Evolutionary conservation across 2,113 vertebrate genomes (phyloP).

Genomic region (Azemiops feae): DNA sequence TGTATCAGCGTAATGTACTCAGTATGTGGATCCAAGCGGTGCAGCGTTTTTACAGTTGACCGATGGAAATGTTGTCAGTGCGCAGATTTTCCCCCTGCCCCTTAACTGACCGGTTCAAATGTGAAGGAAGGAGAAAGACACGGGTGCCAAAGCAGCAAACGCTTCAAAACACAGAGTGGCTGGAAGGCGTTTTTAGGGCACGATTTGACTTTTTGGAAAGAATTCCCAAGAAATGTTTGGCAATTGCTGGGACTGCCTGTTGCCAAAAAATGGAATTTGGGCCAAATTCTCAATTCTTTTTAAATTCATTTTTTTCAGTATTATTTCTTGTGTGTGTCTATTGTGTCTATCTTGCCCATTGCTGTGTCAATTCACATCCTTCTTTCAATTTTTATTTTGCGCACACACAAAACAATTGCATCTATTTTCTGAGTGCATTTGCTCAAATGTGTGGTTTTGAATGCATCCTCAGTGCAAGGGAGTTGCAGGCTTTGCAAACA

Average conservation of each 20-base stretch:
- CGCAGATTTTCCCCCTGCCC: background rate
- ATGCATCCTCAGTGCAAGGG: background rate
- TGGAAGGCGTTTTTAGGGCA: background rate
- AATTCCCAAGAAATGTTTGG: background rate
- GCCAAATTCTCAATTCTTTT: background rate
- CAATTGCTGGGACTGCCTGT: background rate
- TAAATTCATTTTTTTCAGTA: background rate
- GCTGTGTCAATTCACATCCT: background rate
- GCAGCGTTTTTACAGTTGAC: no score
- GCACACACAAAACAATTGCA: background rate
- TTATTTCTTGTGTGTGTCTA: background rate
- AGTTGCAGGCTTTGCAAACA: background rate
- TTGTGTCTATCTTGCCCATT: background rate
- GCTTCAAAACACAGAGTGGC: background rate
- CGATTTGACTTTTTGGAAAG: background rate
- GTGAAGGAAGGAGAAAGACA: background rate
- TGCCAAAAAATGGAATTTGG: background rate
- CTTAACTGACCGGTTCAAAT: background rate
- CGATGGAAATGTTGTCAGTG: background rate
- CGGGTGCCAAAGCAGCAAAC: background rate
- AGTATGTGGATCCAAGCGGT: no score
- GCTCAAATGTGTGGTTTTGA: background rate
- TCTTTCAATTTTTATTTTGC: background rate
- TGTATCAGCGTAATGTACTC: no score
- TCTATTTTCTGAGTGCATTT: background rate